Conservation (phyloP, 2,797 vertebrate genomes). For the Pterois miles region DNA sequence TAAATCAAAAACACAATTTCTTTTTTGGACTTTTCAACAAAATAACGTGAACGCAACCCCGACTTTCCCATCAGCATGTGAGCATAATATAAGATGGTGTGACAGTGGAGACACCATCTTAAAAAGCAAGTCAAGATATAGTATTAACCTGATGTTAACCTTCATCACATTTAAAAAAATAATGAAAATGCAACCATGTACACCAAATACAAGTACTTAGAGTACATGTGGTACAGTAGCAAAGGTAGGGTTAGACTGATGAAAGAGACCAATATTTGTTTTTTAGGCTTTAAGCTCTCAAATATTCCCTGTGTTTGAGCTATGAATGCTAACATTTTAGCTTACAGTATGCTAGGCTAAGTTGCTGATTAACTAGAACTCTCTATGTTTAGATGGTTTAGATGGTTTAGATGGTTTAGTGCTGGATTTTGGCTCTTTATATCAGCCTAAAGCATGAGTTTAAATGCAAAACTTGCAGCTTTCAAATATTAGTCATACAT, state of each 20-base stretch:
- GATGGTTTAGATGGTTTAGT: too few relatives aligned
- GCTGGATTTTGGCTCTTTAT: not conserved
- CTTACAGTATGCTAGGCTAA: not conserved
- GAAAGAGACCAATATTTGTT: conserved; percentile 15
- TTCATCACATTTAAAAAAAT: conserved; percentile 12
- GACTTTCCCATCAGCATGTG: not conserved
- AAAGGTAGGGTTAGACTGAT: conserved; percentile 25
- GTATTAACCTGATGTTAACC: conserved; percentile 8
- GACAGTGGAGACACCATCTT: conserved; percentile 2
- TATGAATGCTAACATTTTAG: not conserved
- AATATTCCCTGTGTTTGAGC: not conserved
- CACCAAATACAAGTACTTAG: not conserved
- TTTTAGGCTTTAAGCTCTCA: not conserved
- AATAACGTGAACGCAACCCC: conserved; percentile 23
- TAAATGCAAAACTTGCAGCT: not conserved
- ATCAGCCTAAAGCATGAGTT: conserved; percentile 12
- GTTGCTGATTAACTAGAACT: not conserved
- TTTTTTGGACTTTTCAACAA: not conserved
- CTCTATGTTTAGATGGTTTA: not conserved
- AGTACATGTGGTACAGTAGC: conserved; percentile 26
- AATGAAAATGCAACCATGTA: conserved; percentile 30
- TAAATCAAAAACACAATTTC: not conserved
- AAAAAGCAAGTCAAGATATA: not conserved
- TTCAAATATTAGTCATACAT: conserved; percentile 22
- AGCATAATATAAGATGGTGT: not conserved